A percentile compares a stretch with the other conserved stretches of the same genome.
Conservation (phyloP, 2,113 vertebrate species). For the Megaptera novaeangliae region DNA sequence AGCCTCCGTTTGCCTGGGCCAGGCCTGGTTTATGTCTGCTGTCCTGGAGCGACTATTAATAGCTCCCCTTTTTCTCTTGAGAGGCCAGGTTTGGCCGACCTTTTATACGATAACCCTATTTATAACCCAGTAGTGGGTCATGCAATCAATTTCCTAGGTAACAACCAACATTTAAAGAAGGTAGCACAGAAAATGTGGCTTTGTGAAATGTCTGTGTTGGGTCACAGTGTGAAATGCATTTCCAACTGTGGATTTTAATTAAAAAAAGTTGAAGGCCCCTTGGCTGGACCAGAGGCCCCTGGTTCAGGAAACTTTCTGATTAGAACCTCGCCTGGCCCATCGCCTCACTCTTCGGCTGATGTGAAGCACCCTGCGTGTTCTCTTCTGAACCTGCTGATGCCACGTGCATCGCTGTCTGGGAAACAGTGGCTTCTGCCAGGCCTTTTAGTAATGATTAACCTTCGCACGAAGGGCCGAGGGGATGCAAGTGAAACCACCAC, state of each 20-base stretch:
- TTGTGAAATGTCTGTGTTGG: not conserved
- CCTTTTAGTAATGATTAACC: not conserved
- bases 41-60: not conserved
- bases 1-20: not conserved
- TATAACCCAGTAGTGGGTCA: not conserved
- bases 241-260: not conserved
- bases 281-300: not conserved
- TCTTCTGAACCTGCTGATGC: not conserved
- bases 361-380: too few species aligned
- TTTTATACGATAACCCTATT: not conserved
- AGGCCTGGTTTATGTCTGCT: not conserved
- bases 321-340: rapidly evolving
- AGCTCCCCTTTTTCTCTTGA: not conserved
- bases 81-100: not conserved
- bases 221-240: not conserved
- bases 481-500: too few species aligned
- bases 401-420: not conserved
- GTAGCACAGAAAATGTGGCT: not conserved
- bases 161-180: not conserved
- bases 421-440: not conserved
- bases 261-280: not conserved
- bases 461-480: not conserved
- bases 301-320: not conserved
- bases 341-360: not conserved
- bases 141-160: not conserved